Evolutionary conservation across 2,113 vertebrate species (phyloP).

Genomic region (Falcunculus frontatus): DNA sequence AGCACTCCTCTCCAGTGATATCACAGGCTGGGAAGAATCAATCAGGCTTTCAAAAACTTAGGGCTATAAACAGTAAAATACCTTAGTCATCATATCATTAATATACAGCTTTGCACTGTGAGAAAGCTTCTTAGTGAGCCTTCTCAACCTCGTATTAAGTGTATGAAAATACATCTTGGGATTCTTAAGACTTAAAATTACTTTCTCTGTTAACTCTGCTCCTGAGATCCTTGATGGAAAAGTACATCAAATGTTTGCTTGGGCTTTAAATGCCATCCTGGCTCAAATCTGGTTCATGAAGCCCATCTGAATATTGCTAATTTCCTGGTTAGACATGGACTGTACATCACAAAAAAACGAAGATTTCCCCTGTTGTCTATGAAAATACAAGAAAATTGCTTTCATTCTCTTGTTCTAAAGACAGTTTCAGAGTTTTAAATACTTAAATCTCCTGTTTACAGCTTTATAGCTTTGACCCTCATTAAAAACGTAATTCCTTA

Average conservation of each 20-base stretch:
- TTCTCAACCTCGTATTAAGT: neutral
- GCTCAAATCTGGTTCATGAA: neutral
- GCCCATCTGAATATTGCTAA: slow-evolving; percentile 3
- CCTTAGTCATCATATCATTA: neutral
- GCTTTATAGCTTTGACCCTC: neutral
- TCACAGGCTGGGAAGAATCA: neutral
- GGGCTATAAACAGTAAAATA: neutral
- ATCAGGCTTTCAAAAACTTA: neutral
- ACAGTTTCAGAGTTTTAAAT: neutral
- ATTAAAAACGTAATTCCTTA: neutral
- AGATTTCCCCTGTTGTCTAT: neutral
- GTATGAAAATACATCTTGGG: neutral
- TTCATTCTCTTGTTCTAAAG: neutral
- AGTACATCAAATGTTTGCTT: neutral
- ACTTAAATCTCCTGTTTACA: neutral
- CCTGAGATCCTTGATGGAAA: slow-evolving; percentile 8
- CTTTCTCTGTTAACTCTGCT: slow-evolving; percentile 13
- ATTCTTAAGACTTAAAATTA: slow-evolving; percentile 1
- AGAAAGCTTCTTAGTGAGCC: slow-evolving; percentile 12
- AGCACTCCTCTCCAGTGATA: neutral
- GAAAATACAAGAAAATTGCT: neutral
- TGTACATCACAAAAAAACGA: neutral
- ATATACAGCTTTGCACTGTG: neutral
- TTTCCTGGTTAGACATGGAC: neutral
- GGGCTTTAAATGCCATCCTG: neutral